Base-by-base conservation (phyloP, 2,888 invertebrate genomes). In the Philhelius pedissequus region DNA sequence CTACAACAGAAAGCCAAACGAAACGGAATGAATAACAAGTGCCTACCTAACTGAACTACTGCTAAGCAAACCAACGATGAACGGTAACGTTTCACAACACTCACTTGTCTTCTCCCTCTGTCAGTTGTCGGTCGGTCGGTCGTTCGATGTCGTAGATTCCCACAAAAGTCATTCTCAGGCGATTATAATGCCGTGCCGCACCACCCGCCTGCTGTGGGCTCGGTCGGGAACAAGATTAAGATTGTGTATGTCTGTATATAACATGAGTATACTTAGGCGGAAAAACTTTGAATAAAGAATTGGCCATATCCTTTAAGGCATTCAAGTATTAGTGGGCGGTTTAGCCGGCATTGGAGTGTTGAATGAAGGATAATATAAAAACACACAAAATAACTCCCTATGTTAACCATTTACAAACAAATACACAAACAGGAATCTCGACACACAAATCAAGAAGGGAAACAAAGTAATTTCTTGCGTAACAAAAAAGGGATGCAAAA, bases 311-410 rank as follows among this genome's bases (percentile, higher is more conserved):
- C 58, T 78, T 48, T 15, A 32, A 68, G 74, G 64, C 66, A 75
- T 75, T 66, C n/a, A 54, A 64, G 56, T 22, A 75, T 66, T 64
- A 64, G 30, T 43, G 52, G 64, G 48, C 15, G 62, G 35, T 13
- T 30, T 11, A 52, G 62, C 38, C 43, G 45, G 45, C 32, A 48
- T 32, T 62, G 64, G 22, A 22, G 38, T 50, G 62, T 35, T 64
- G 52, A 73, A 56, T 30, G 66, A 64, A 74, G 64, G 70, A 62
- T 62, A 74, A 43, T 40, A 74, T 64, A 71, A 71, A 43, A 52
- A 60, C 60, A 75, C 69, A 64, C 43, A 48, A 79, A 84, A 84
- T 78, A 69, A 70, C 83, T 78, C 62, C 70, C 69, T 50, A 69
- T 69, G 50, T 68, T 84, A 75, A 74, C 54, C 60, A 62, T 74